Evolutionary conservation across 1,140 invertebrate species (phyloP).

Genomic region (Papilio aristodemus): DNA sequence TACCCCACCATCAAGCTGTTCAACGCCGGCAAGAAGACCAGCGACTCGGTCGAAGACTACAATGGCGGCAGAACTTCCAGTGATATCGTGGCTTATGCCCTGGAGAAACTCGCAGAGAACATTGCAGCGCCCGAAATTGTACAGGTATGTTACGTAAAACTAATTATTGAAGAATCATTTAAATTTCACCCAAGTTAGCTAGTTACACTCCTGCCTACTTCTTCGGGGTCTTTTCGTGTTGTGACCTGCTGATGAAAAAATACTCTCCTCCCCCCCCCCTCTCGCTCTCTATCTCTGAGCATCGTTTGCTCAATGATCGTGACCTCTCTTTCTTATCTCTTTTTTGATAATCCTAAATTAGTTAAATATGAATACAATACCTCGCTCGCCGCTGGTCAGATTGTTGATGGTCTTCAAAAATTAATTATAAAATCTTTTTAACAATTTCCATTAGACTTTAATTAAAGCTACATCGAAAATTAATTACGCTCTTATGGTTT

Average conservation of each 20-base stretch:
- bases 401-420: neutral
- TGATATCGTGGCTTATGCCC: conserved; percentile 95
- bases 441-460: neutral
- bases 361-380: too few relatives aligned
- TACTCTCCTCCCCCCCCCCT: too few relatives aligned
- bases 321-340: too few relatives aligned
- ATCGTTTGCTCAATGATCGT: too few relatives aligned
- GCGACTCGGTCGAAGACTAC: conserved; percentile 87
- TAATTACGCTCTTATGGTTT: neutral
- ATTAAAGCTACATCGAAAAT: conserved; percentile 4
- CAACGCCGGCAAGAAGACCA: conserved; percentile 88
- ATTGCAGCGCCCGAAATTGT: conserved; percentile 94
- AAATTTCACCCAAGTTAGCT: too few relatives aligned
- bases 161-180: too few relatives aligned
- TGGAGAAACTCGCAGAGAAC: conserved; percentile 92
- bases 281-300: too few relatives aligned
- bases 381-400: neutral
- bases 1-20: conserved; percentile 99
- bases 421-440: neutral
- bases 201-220: too few relatives aligned
- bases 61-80: conserved; percentile 93
- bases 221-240: too few relatives aligned
- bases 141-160: conserved; percentile 82
- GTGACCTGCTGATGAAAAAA: too few relatives aligned
- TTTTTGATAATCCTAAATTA: too few relatives aligned